Evolutionary conservation across 2,888 invertebrate genomes (phyloP), one percentile per base, ranked within the genome.

Genomic region (Lomographa bimaculata): DNA sequence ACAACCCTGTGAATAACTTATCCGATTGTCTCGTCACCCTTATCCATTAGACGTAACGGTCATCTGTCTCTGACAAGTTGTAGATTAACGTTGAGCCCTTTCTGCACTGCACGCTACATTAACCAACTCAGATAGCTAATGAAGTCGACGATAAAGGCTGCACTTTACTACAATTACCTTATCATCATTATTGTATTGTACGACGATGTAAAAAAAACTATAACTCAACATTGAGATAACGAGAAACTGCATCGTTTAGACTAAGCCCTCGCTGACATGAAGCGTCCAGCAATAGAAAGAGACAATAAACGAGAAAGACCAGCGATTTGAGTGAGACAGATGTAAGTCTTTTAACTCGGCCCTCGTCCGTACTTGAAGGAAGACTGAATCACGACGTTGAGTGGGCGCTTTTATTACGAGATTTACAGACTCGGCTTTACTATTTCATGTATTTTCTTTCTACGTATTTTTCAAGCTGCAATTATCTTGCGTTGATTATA

Each of bases 161-260:
- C 49, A 51, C 47, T 54, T 54, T 47, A 51, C 45, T 45, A 43
- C 47, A 47, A 49, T 44, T 41, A 42, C 47, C 46, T 54, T 54
- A 54, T 54, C 54, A 51, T 44, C 51, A 51, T 50, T 54, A 51
- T 49, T 47, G 46, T 50, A 47, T 50, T 49, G 56, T 50, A 53
- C 46, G 47, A 54, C 58, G 57, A 45, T 49, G 59, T 55, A n/a
- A 61, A 65, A 63, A 54, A 54, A 63, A 60, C 50, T 63, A 64
- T 68, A 64, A 71, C 63, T 52, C 58, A 51, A 38, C 58, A 62
- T 62, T 56, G 59, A 68, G 71, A 71, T 71, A 71, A 68, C 64
- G 64, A 67, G 65, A 71, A 71, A 71, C 60, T 69, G 67, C 69
- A 69, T 64, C 66, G 60, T 67, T 67, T 63, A 64, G 50, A 60